Percentiles rank a stretch among this genome's conserved stretches.
Conservation (phyloP, 2,797 vertebrate species). For the Onychomys arenicola region DNA sequence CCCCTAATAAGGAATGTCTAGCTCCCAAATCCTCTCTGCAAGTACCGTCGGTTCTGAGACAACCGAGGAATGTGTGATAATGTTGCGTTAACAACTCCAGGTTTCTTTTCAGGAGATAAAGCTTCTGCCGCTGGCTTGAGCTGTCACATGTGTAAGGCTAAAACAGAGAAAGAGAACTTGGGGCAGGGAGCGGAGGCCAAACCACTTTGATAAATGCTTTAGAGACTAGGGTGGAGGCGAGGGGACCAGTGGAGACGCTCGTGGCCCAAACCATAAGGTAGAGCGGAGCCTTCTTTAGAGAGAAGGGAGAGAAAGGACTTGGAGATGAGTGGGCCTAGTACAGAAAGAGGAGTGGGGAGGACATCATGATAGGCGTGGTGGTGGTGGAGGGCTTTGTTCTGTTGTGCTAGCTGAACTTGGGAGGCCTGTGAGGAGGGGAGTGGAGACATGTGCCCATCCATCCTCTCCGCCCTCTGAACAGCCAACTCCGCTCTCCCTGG, state of each 20-base stretch:
- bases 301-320: background rate
- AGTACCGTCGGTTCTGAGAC: background rate
- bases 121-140: background rate
- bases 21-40: background rate
- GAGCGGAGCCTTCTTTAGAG: background rate
- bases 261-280: background rate
- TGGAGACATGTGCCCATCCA: background rate
- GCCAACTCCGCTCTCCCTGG: background rate
- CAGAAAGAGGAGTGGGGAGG: background rate
- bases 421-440: too few relatives aligned
- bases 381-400: background rate
- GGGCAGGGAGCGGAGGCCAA: background rate
- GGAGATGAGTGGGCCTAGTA: background rate
- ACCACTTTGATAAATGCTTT: background rate
- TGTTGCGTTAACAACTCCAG: background rate
- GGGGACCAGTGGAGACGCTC: background rate
- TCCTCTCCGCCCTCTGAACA: background rate
- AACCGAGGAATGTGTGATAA: background rate
- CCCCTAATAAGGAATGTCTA: background rate
- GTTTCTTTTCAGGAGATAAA: slow-evolving; percentile 24
- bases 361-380: background rate
- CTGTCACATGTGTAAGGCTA: background rate
- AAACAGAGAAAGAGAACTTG: background rate
- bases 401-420: background rate
- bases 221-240: background rate